Base-by-base conservation (phyloP, 2,113 vertebrate genomes). In the Platichthys flesus region DNA sequence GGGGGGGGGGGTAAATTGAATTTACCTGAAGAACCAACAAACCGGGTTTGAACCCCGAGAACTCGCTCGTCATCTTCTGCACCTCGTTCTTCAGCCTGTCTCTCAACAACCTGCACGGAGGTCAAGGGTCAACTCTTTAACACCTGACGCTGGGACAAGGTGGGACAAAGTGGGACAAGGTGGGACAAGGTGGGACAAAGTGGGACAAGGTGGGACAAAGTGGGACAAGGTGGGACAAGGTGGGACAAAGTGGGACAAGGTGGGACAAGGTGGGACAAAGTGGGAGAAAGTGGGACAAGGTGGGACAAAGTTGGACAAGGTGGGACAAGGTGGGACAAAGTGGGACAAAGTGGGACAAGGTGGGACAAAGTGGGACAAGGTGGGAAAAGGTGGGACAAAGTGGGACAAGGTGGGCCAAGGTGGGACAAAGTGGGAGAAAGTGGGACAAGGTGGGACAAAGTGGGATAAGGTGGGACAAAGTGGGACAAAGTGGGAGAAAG, bases 11-110 rank as follows among this genome's bases (percentile, higher is more conserved):
- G 8, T 37, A 37, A 47, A n/a, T 52, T 52, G 6, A n/a, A 31
- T 76, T 74, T 90, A 98, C 97, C 96, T 99, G 97, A 40, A 99
- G 79, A 80, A 99, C 96, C 31, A 97, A 95, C 20, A 99, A 94
- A 64, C 96, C 94, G 5, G 97, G 97, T 71, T 87, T 93, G 90
- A 98, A 98, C 23, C 95, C 95, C 0, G 96, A 95, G 55, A 89
- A 91, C 68, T 86, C 93, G 20, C 60, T 85, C 83, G 83, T 94
- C 95, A 99, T 96, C 85, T 95, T 87, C 69, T 73, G 49, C 73
- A 99, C 95, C 76, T 97, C 94, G 24, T 81, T 80, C 89, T 95
- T 96, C 81, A 99, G 92, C 67, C 86, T 93, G 23, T 96, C 93
- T 81, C 93, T 95, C 89, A 98, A 95, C 94, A 96, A 89, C 78